Evolutionary conservation across 2,797 vertebrate genomes (phyloP), one percentile per base, ranked within the genome.

Genomic region (Brotula barbata): DNA sequence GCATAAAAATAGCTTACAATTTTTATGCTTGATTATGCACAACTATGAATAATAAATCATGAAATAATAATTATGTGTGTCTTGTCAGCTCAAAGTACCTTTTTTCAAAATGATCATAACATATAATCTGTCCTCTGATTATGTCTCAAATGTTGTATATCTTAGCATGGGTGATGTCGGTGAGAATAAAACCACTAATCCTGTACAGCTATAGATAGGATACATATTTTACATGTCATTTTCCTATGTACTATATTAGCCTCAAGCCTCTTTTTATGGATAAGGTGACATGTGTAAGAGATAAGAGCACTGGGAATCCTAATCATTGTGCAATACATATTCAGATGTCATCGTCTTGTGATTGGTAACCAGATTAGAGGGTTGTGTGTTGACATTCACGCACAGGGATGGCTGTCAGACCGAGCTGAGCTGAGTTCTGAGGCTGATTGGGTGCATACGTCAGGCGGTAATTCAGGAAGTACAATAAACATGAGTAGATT

Each of bases 361-460:
- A 49, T 64, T 77, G 58, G 54, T 59, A 69, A 67, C 63, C 21
- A 75, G 78, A 86, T 84, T 68, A 75, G 70, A 74, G 70, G 69
- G 66, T 82, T 74, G 58, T 54, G 31, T 74, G 59, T 74, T 82
- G 80, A 86, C 86, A 81, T 81, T 77, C 65, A 66, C n/a, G 19
- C 28, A 33, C 14, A 6, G 42, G 8, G 42, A 39, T 45, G 56
- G 66, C 75, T 81, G 77, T 77, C 45, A 54, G 57, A 72, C 8
- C 6, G 45, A 62, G 47, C 21, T 28, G 25, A 28, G 36, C 16
- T 17, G 39, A 14, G 56, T 69, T 80, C 70, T 78, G 81, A 60
- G 42, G 75, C 73, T 89, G 89, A 91, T 90, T 90, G 83, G 75
- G 43, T 51, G 51, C 78, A 86, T 77, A 77, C 84, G 79, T 83